A percentile compares a stretch with the other conserved stretches of the same genome.
Conservation (phyloP, 2,888 invertebrate species). For the Trachelus tabidus region DNA sequence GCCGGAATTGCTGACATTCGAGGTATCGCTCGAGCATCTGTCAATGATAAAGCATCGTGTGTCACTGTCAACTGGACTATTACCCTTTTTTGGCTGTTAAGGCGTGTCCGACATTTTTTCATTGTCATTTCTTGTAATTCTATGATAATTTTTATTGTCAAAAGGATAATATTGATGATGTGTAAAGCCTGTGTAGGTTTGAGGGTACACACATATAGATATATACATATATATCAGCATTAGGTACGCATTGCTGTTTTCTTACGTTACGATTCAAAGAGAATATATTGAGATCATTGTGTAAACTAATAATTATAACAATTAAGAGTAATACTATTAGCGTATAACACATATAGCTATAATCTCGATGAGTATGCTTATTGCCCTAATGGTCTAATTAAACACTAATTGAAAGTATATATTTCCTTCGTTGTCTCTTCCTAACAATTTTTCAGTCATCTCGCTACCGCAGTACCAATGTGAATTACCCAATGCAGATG, state of each 20-base stretch:
- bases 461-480: neutral
- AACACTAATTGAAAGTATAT: constrained; percentile 53
- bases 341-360: constrained; percentile 26
- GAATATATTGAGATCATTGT: constrained; percentile 38
- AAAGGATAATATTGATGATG: neutral
- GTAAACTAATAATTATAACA: constrained; percentile 43
- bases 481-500: neutral
- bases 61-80: neutral
- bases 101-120: neutral
- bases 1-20: neutral
- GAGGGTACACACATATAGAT: constrained; percentile 35
- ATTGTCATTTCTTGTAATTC: neutral
- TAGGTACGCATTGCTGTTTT: constrained; percentile 40
- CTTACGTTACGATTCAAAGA: constrained; percentile 40
- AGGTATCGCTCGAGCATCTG: neutral
- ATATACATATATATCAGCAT: constrained; percentile 17
- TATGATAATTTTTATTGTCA: neutral
- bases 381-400: constrained; percentile 50
- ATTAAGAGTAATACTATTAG: constrained; percentile 11
- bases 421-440: neutral
- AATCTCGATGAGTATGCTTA: constrained; percentile 38
- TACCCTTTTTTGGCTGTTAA: neutral
- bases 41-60: neutral
- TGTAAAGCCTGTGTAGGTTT: constrained; percentile 22
- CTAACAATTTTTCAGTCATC: neutral